Conservation (phyloP, 1,140 invertebrate genomes). For the Archegozetes longisetosus region DNA sequence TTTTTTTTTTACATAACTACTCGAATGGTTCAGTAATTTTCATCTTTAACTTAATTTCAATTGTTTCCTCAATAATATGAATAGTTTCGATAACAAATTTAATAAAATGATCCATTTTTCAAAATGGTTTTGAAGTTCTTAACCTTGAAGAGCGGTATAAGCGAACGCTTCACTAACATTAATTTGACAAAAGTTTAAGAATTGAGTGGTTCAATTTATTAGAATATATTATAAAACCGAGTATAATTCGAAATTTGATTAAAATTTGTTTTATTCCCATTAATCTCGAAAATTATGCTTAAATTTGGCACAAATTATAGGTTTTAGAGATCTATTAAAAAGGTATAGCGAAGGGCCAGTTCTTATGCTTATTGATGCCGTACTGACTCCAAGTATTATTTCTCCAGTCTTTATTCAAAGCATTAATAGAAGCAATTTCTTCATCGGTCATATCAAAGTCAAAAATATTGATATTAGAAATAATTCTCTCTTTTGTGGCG, state of each 20-base stretch:
- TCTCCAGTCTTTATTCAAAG: constrained; percentile 16
- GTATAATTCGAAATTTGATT: background rate
- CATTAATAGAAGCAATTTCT: constrained; percentile 38
- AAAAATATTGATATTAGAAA: constrained; percentile 49
- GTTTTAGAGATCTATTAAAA: no score
- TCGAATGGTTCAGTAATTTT: background rate
- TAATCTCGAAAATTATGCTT: no score
- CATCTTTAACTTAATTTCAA: background rate
- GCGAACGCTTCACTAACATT: no score
- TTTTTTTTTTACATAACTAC: background rate
- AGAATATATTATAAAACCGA: background rate
- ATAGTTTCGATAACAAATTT: background rate
- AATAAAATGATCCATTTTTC: background rate
- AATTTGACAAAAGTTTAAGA: background rate
- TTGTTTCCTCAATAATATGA: background rate
- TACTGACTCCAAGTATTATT: constrained; percentile 7
- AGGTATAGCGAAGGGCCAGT: constrained; percentile 10
- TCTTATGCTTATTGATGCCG: constrained; percentile 6
- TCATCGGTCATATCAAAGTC: constrained; percentile 53
- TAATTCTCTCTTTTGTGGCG: constrained; percentile 44
- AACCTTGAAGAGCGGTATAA: no score
- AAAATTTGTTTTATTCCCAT: background rate
- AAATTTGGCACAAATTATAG: no score
- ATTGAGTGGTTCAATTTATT: background rate
- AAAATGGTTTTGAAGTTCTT: no score